Conservation (phyloP, 2,113 vertebrate genomes). For the Chauna torquata region DNA sequence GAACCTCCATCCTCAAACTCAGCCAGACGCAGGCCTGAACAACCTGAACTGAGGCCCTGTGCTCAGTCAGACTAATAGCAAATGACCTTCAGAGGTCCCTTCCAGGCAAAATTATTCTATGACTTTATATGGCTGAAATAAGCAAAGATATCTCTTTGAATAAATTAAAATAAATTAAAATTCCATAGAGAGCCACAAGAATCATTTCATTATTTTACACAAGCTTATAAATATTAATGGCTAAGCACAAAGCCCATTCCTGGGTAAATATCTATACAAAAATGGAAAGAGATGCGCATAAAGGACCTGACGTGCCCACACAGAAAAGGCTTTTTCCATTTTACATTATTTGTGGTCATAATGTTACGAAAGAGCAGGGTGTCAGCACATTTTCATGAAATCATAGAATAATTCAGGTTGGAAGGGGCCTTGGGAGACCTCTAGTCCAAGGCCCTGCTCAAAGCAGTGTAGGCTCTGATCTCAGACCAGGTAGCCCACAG, state of each 20-base stretch:
- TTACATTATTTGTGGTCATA: neutral
- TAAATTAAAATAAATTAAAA: neutral
- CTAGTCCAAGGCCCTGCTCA: neutral
- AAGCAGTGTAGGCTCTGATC: neutral
- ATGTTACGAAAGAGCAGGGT: neutral
- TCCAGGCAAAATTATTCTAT: neutral
- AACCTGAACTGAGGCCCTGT: neutral
- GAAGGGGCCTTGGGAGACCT: neutral
- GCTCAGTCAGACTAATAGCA: neutral
- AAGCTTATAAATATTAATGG: neutral
- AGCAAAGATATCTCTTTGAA: neutral
- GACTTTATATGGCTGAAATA: neutral
- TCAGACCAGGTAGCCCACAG: neutral
- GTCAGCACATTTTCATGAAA: neutral
- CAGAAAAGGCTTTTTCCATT: neutral
- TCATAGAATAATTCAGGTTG: neutral
- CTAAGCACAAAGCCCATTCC: neutral
- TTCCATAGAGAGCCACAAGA: neutral
- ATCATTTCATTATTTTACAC: neutral
- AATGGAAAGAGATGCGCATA: neutral
- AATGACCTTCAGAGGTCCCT: neutral
- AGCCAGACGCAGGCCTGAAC: neutral
- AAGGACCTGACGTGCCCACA: neutral
- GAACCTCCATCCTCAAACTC: neutral
- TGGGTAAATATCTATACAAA: neutral